Conservation (phyloP, 2,797 vertebrate genomes). For the Catamblyrhynchus diadema region DNA sequence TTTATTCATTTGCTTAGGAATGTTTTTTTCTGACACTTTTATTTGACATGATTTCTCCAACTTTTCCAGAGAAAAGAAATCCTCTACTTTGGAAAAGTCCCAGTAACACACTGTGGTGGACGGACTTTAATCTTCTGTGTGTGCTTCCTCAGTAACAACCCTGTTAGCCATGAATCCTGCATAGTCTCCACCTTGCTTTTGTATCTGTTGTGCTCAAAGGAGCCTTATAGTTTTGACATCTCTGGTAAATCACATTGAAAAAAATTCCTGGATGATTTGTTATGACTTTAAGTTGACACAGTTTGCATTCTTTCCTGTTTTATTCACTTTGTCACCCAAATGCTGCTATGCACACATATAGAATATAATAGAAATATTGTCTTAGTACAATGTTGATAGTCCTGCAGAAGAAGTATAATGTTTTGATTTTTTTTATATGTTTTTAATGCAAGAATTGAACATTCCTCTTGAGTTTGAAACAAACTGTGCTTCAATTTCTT, state of each 20-base stretch:
- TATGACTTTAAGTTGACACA: neutral
- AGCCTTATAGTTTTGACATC: neutral
- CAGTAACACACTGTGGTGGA: neutral
- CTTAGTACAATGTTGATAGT: neutral
- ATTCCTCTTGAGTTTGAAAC: neutral
- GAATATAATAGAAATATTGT: neutral
- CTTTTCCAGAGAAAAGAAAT: neutral
- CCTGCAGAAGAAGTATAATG: neutral
- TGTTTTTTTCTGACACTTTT: neutral
- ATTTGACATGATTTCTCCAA: neutral
- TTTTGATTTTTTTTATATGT: neutral
- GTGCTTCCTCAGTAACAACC: neutral
- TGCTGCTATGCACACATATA: neutral
- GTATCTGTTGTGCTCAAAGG: neutral
- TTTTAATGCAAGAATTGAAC: neutral
- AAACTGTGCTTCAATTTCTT: neutral
- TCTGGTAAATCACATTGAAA: neutral
- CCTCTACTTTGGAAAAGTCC: neutral
- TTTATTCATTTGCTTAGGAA: neutral
- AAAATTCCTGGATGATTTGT: neutral
- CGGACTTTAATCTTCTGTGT: neutral
- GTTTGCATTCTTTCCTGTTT: neutral
- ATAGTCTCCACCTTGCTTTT: neutral
- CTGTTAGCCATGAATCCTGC: neutral
- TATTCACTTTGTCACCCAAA: neutral